Conservation (phyloP, 2,888 invertebrate genomes). For the Drosophila buzzatii region DNA sequence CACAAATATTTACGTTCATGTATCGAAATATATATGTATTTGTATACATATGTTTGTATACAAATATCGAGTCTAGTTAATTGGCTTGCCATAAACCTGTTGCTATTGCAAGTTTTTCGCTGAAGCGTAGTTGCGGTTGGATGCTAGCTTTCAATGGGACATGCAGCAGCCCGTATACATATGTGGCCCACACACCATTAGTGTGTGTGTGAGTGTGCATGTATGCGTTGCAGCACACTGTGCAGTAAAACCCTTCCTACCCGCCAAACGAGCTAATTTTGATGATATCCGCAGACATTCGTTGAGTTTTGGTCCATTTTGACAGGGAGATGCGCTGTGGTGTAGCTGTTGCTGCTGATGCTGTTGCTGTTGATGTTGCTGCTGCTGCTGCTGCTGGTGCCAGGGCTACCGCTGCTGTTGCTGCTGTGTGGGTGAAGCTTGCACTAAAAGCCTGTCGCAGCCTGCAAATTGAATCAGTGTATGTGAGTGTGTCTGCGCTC, state of each 20-base stretch:
- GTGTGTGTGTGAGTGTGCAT: constrained; percentile 18
- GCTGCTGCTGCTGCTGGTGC: neutral
- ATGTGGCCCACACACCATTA: neutral
- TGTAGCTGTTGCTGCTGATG: neutral
- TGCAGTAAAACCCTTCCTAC: constrained; percentile 14
- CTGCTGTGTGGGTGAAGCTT: constrained; percentile 21
- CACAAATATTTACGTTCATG: neutral
- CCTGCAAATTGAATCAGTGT: constrained; percentile 78
- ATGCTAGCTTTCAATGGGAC: constrained; percentile 10
- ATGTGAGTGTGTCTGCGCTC: constrained; percentile 31
- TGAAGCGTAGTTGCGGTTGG: constrained; percentile 12
- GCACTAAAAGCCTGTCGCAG: constrained; percentile 79
- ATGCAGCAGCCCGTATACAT: constrained; percentile 11
- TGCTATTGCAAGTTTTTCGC: constrained; percentile 42
- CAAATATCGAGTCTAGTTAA: constrained; percentile 49
- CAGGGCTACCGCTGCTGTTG: neutral
- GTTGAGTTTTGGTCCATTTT: constrained; percentile 41
- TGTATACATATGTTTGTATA: constrained; percentile 7
- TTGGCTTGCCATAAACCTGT: constrained; percentile 72
- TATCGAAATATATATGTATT: neutral
- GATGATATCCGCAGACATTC: constrained; percentile 68
- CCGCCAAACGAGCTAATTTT: constrained; percentile 75
- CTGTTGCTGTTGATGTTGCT: neutral
- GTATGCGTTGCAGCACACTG: constrained; percentile 27
- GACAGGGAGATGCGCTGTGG: constrained; percentile 30